phyloP scores from a whole-genome alignment of 2,113 vertebrate species.

The Craseonycteris thonglongyai region DNA sequence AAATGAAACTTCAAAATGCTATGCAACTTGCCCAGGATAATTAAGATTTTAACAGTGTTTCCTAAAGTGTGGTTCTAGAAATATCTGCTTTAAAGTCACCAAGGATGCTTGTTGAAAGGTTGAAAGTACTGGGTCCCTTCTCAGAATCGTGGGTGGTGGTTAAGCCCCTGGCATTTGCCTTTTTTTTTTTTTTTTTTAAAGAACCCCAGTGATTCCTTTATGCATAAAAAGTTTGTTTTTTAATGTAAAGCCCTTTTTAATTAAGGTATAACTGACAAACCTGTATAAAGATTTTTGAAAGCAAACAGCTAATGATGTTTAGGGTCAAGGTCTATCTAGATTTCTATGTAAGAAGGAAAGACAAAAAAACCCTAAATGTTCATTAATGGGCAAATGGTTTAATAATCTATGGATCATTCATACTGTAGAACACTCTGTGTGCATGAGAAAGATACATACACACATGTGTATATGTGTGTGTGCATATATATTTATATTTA shows the following conservation, averaged over 20 bases:
- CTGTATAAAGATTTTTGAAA: neutral
- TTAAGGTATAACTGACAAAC: too few relatives aligned
- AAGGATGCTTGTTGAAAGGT: neutral
- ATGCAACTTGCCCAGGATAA: neutral
- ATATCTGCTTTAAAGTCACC: neutral
- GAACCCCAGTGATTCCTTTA: neutral
- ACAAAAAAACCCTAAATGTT: neutral
- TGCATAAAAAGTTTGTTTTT: neutral
- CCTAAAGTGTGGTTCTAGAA: neutral
- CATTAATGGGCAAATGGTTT: neutral
- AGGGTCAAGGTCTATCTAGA: neutral
- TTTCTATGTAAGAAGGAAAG: neutral
- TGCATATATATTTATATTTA: neutral
- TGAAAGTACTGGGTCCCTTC: neutral
- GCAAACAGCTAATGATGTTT: neutral
- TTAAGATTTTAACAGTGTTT: neutral
- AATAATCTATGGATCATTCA: neutral
- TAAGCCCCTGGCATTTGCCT: neutral
- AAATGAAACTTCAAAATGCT: neutral
- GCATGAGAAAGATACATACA: neutral
- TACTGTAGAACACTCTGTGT: neutral
- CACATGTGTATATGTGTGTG: neutral
- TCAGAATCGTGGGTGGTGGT: neutral
- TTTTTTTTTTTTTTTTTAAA: neutral
- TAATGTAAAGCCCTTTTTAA: too few relatives aligned